These are phyloP conservation scores for Synergus gifuensis DNA, from an alignment of 2,888 invertebrate genomes.

Conservation along the genomic window DNA sequence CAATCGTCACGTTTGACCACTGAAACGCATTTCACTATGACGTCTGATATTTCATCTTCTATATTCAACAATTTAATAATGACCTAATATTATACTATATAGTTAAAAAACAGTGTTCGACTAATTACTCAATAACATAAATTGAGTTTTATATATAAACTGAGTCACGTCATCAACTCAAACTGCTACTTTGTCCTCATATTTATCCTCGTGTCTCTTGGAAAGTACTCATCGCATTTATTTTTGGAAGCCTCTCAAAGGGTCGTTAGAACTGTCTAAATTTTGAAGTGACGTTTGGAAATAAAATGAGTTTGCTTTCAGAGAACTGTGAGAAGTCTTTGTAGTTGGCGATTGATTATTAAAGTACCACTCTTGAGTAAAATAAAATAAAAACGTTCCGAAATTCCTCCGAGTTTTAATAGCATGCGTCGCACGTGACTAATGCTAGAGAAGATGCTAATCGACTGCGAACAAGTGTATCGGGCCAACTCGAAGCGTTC, in stretches of 20 bases:
- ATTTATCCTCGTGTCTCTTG: neutral
- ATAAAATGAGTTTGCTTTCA: constrained; percentile 7
- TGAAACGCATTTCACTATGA: constrained; percentile 31
- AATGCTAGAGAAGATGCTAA: constrained; percentile 41
- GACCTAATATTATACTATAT: neutral
- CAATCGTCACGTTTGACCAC: constrained; percentile 37
- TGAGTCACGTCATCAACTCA: neutral
- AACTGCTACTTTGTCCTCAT: neutral
- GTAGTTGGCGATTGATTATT: neutral
- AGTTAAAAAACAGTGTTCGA: too few relatives aligned
- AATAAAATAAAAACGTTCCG: neutral
- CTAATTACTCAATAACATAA: neutral
- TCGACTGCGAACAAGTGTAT: constrained; percentile 52
- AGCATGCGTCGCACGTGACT: constrained; percentile 1
- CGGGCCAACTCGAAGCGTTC: constrained; percentile 39
- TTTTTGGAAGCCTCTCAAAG: neutral
- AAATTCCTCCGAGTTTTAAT: neutral
- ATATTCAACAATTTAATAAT: constrained; percentile 10
- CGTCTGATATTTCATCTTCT: neutral
- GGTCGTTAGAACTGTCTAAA: neutral
- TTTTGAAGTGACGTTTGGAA: neutral
- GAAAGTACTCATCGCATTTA: neutral
- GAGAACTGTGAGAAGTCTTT: neutral
- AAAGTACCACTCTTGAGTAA: neutral
- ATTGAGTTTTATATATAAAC: neutral